Evolutionary conservation across 2,113 vertebrate genomes (phyloP).

Genomic region (Apteryx owenii): DNA sequence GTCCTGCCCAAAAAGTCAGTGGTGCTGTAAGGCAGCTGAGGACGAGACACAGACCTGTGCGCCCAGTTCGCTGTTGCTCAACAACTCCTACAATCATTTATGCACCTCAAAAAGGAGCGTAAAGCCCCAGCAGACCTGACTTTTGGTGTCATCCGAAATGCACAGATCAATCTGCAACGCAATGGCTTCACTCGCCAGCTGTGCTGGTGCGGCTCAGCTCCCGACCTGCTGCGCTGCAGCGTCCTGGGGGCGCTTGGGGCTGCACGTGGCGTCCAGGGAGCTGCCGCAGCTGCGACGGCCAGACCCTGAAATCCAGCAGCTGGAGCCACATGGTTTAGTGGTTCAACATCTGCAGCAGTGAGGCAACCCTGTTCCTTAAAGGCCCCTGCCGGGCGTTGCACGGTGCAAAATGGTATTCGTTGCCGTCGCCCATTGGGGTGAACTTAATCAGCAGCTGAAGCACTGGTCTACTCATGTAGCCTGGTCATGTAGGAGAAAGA

Average conservation of each 20-base stretch:
- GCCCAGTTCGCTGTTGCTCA: background rate
- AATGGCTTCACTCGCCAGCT: background rate
- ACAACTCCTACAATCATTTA: background rate
- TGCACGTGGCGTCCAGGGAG: background rate
- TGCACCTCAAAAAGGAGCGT: background rate
- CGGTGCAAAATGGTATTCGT: background rate
- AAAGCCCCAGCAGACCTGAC: background rate
- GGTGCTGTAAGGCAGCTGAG: background rate
- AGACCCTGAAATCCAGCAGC: background rate
- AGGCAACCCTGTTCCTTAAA: background rate
- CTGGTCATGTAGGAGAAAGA: no score
- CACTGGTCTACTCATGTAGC: background rate
- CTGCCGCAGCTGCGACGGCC: background rate
- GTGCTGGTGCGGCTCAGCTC: background rate
- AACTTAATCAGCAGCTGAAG: background rate
- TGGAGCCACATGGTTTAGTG: background rate
- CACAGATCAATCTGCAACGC: no score
- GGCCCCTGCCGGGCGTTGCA: background rate
- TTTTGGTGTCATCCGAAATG: no score
- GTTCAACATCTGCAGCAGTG: background rate
- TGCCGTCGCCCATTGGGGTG: background rate
- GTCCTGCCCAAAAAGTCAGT: conserved; percentile 14
- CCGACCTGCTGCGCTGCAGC: background rate
- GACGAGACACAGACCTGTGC: background rate
- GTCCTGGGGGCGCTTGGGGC: background rate